These are phyloP conservation scores for Cephus pulcher DNA, from an alignment of 2,888 invertebrate species.

Conservation along the genomic window DNA sequence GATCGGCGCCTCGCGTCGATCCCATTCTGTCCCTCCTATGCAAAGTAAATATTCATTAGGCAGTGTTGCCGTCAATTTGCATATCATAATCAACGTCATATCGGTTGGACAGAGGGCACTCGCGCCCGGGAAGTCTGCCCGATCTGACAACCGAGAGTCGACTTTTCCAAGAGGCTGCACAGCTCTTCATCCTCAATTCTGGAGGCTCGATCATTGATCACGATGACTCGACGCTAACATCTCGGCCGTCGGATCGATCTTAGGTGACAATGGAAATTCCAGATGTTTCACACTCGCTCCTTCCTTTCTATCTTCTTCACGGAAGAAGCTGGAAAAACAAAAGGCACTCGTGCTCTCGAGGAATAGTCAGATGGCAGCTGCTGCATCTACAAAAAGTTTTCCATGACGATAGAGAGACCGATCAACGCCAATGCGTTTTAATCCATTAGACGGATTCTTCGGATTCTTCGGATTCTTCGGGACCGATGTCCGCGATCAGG, in stretches of 20 bases:
- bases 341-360: no score
- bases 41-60: constrained; percentile 64
- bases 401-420: no score
- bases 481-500: no score
- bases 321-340: no score
- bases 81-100: constrained; percentile 63
- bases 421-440: no score
- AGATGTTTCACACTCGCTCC: neutral
- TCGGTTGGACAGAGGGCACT: constrained; percentile 27
- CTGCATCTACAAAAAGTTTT: no score
- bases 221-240: no score
- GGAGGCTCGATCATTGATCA: neutral
- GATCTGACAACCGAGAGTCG: neutral
- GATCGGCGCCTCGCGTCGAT: constrained; percentile 53
- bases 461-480: no score
- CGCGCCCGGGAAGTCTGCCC: neutral
- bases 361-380: no score
- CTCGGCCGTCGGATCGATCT: neutral
- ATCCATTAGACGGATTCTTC: no score
- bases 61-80: constrained; percentile 51
- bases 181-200: neutral
- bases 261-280: constrained; percentile 6
- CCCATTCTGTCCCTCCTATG: constrained; percentile 42
- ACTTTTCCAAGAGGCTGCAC: no score
- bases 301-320: no score